These are phyloP conservation scores for Chrosomus eos DNA, from an alignment of 2,797 vertebrate genomes.

Conservation along the genomic window DNA sequence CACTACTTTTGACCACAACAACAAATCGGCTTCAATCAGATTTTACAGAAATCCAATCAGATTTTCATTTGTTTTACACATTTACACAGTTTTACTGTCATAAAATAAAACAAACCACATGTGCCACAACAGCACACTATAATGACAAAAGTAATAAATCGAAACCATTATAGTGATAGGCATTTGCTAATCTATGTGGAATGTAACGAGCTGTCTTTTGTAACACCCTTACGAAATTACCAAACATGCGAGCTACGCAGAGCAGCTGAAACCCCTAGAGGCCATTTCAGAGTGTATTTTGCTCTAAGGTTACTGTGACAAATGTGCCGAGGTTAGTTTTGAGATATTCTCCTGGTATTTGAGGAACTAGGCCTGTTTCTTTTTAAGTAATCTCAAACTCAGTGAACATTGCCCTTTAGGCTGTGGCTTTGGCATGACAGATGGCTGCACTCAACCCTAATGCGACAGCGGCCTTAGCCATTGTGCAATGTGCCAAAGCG, in stretches of 20 bases:
- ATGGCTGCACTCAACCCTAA: constrained; percentile 64
- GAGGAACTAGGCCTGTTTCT: constrained; percentile 46
- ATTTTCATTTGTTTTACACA: background rate
- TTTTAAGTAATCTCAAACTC: constrained; percentile 47
- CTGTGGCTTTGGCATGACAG: constrained; percentile 68
- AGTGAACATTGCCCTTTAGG: constrained; percentile 57
- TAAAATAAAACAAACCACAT: background rate
- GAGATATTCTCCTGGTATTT: constrained; percentile 26
- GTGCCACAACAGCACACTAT: background rate
- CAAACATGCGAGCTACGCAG: background rate
- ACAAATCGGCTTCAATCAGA: background rate
- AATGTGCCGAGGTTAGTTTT: constrained; percentile 36
- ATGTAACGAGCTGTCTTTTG: background rate
- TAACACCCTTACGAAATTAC: constrained; percentile 25
- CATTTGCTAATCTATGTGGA: background rate
- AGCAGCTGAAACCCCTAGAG: constrained; percentile 5
- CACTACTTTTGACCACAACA: background rate
- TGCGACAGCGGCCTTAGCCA: constrained; percentile 35
- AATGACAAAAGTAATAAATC: background rate
- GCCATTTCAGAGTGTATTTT: constrained; percentile 7
- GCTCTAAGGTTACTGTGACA: constrained; percentile 49
- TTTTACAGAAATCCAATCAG: background rate
- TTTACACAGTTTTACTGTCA: background rate
- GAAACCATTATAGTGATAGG: background rate
- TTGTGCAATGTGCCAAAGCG: constrained; percentile 35